These are phyloP conservation scores for Lysandra bellargus DNA, from an alignment of 2,888 invertebrate genomes.

Conservation along the genomic window DNA sequence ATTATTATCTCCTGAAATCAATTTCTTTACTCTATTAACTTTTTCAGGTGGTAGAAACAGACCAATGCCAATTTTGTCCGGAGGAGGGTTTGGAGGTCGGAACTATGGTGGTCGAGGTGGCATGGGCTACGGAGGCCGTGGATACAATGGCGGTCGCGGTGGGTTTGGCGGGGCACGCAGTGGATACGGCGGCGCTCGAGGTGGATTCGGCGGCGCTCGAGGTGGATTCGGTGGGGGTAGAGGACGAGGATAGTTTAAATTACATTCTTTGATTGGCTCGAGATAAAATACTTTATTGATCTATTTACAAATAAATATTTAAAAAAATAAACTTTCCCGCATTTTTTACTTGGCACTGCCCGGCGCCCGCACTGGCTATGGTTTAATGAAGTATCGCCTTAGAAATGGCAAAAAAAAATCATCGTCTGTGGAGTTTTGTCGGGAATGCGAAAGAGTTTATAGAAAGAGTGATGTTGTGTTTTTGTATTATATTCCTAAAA, in stretches of 20 bases:
- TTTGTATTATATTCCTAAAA: no score
- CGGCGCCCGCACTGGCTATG: not conserved
- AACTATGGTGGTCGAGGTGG: conserved; percentile 42
- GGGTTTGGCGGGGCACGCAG: conserved; percentile 46
- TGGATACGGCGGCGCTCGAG: conserved; percentile 47
- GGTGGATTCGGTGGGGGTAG: conserved; percentile 46
- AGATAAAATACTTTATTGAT: not conserved
- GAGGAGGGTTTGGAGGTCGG: conserved; percentile 38
- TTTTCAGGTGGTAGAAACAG: conserved; percentile 47
- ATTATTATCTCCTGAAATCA: no score
- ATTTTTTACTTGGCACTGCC: not conserved
- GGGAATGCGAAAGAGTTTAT: no score
- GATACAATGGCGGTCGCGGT: conserved; percentile 40
- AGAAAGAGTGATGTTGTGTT: no score
- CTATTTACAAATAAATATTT: not conserved
- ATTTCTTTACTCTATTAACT: not conserved
- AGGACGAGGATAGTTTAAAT: conserved; percentile 27
- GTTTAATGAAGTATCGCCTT: not conserved
- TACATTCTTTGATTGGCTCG: not conserved
- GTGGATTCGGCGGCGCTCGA: conserved; percentile 50
- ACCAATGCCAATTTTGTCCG: conserved; percentile 46
- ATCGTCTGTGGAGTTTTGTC: no score
- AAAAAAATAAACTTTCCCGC: not conserved
- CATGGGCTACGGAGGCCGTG: conserved; percentile 45
- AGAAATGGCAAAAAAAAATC: no score